These are phyloP conservation scores for Melanerpes aurifrons DNA, from an alignment of 2,113 vertebrate genomes.

Conservation along the genomic window DNA sequence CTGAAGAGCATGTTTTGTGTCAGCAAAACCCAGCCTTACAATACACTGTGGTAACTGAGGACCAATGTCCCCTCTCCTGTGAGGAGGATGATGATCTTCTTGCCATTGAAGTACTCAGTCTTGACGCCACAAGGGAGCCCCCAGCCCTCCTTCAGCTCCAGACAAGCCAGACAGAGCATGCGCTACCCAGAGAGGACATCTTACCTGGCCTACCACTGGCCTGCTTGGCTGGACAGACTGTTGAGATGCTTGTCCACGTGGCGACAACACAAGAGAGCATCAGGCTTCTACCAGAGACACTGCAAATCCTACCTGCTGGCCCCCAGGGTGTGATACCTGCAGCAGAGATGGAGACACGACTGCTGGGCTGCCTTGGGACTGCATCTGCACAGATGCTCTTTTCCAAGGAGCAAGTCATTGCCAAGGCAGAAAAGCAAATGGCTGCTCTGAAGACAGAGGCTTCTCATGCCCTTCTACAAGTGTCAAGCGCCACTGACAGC, in stretches of 20 bases:
- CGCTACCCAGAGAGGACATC: conserved; percentile 79
- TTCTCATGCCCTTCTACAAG: conserved; percentile 71
- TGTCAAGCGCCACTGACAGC: conserved; percentile 71
- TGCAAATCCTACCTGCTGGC: conserved; percentile 62
- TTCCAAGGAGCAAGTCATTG: conserved; percentile 75
- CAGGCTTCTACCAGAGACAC: conserved; percentile 62
- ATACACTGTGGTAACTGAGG: conserved; percentile 64
- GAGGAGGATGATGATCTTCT: conserved; percentile 66
- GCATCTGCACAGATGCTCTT: conserved; percentile 68
- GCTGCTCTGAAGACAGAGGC: conserved; percentile 78
- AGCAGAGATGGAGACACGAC: conserved; percentile 52
- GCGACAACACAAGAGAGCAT: conserved; percentile 71
- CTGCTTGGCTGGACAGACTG: conserved; percentile 68
- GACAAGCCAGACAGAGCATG: conserved; percentile 14
- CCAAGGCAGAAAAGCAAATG: conserved; percentile 55
- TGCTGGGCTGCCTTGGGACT: conserved; percentile 53
- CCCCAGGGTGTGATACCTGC: conserved; percentile 35
- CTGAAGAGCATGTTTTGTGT: conserved; percentile 8
- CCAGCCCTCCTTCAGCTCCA: conserved; percentile 72
- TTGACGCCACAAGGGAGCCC: conserved; percentile 69
- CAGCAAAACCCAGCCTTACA: conserved; percentile 64
- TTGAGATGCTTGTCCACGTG: conserved; percentile 66
- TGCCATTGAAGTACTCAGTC: background rate
- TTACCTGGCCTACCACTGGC: conserved; percentile 57
- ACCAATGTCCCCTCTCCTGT: conserved; percentile 61